Conservation (phyloP, 2,888 invertebrate species). For the Pachydiplax longipennis region DNA sequence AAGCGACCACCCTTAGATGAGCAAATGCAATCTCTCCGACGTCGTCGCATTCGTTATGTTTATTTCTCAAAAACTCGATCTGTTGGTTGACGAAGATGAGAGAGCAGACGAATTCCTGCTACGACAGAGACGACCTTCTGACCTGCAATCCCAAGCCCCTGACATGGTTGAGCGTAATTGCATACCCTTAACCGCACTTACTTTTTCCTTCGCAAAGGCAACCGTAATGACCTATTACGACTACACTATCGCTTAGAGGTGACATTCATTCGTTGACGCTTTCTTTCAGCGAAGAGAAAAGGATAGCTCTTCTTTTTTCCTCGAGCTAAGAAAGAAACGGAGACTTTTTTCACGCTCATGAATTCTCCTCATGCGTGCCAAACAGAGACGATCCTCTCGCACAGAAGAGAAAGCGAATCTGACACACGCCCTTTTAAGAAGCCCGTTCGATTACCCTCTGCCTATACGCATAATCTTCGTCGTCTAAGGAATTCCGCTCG, state of each 20-base stretch:
- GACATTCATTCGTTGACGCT: background rate
- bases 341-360: background rate
- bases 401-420: slow-evolving; percentile 14
- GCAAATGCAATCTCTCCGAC: too few relatives aligned
- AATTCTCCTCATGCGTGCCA: slow-evolving; percentile 38
- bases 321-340: background rate
- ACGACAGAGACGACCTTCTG: background rate
- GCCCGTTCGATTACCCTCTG: background rate
- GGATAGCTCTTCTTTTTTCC: background rate
- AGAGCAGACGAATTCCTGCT: background rate
- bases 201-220: background rate
- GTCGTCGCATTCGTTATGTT: too few relatives aligned
- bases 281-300: slow-evolving; percentile 1
- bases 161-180: background rate
- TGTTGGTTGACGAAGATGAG: too few relatives aligned
- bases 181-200: background rate
- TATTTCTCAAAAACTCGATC: too few relatives aligned
- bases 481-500: too few relatives aligned
- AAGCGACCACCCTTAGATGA: too few relatives aligned
- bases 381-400: background rate
- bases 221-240: background rate
- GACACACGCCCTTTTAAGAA: background rate
- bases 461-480: background rate
- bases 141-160: background rate
- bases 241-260: background rate